Base-by-base conservation (phyloP, 2,888 invertebrate genomes). In the Eupithecia abbreviata region DNA sequence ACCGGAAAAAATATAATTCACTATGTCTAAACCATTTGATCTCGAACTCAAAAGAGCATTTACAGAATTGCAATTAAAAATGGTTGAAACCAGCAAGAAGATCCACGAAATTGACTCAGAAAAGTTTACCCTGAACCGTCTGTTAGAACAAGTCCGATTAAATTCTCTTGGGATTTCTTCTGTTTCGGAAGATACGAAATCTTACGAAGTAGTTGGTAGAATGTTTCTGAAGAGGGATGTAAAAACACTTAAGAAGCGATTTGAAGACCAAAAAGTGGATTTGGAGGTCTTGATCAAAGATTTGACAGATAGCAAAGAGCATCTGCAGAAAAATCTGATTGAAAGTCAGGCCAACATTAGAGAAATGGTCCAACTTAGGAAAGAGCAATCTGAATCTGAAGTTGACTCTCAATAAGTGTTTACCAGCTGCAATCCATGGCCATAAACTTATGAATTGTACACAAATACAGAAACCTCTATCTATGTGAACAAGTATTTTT, bases 161-260 rank as follows among this genome's bases (percentile, higher is more conserved):
- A 98, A 98, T 58, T 96, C 97, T 84, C 95, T 96, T 83, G 96
- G 96, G 89, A 95, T 97, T 74, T 90, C 89, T 77, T 88, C 95
- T 13, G 92, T 98, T 79, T 96, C 97, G 72, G 89, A 95, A 76
- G 96, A 94, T 41, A 97, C 97, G 0, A 96, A 95, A 85, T 97
- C 97, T 1, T 98, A 97, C 86, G 97, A 98, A 92, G 96, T 97
- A 45, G 96, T 98, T 3, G 98, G 98, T 9, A 89, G 98, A 89
- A 98, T 98, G 97, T 98, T 98, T 89, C 92, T 98, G 30, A 91
- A 97, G 47, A 96, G 97, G 72, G 96, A 97, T 77, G 93, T 96
- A 70, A 92, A 95, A 2, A 96, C 96, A 79, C 96, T 98, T 3
- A 96, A 96, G 84, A 92, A 91, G 45, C 96, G 96, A 84, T 92